These are phyloP conservation scores for Chironomus tentans DNA, from an alignment of 2,888 invertebrate genomes.

Conservation along the genomic window DNA sequence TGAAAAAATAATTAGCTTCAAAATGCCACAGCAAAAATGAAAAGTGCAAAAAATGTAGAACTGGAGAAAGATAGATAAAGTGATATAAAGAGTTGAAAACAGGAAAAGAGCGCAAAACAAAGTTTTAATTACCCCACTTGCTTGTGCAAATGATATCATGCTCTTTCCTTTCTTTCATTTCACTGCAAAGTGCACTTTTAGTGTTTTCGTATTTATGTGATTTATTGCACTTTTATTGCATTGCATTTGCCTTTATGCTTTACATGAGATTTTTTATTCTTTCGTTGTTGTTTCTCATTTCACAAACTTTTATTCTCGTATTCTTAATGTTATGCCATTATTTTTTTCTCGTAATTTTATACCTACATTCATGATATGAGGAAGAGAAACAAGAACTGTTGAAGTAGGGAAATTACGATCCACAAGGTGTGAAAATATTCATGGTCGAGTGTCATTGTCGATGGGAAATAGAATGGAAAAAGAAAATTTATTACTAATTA, in stretches of 20 bases:
- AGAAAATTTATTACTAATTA: no score
- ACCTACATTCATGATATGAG: no score
- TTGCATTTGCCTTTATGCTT: not conserved
- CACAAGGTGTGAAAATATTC: not conserved
- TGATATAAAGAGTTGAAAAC: slow-evolving; percentile 8
- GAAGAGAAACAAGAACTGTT: not conserved
- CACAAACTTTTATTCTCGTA: not conserved
- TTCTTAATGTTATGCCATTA: not conserved
- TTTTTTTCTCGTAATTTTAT: not conserved
- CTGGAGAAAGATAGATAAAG: not conserved
- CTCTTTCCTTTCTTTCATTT: not conserved
- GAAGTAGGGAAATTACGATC: not conserved
- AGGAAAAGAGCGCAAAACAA: slow-evolving; percentile 20
- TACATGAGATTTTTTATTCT: slow-evolving; percentile 3
- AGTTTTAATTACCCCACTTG: slow-evolving; percentile 25
- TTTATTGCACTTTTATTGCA: slow-evolving; percentile 27
- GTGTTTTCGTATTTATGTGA: slow-evolving; percentile 15
- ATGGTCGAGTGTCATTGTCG: no score
- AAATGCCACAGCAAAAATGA: not conserved
- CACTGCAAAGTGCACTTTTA: slow-evolving; percentile 10
- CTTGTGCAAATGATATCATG: slow-evolving; percentile 5
- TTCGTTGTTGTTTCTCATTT: not conserved
- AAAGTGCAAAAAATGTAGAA: not conserved
- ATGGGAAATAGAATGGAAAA: no score
- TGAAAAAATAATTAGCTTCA: not conserved